A percentile compares a stretch with the other conserved stretches of the same genome.
Evolutionary conservation across 2,113 vertebrate genomes (phyloP).

Genomic region (Bambusicola thoracicus): DNA sequence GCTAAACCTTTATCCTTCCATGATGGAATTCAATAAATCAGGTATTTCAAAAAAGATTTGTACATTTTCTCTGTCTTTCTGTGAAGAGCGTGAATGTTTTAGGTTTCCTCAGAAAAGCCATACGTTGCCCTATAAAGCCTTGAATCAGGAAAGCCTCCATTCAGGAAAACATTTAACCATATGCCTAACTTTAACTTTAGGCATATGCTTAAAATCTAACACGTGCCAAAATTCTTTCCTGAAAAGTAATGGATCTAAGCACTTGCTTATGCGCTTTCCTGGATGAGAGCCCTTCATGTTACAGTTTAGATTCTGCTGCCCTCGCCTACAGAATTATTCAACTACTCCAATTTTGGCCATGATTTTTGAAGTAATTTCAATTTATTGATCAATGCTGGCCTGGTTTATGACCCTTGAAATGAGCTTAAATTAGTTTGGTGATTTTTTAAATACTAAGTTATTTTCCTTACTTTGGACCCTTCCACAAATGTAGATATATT

Average conservation of each 20-base stretch:
- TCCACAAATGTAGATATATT: background rate
- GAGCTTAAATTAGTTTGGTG: background rate
- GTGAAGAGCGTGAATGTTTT: slow-evolving; percentile 27
- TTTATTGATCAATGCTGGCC: background rate
- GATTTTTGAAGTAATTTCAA: background rate
- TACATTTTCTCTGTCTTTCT: background rate
- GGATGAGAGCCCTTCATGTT: background rate
- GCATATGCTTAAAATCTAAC: slow-evolving; percentile 56
- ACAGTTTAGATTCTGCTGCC: background rate
- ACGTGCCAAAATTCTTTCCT: slow-evolving; percentile 22
- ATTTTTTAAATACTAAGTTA: background rate
- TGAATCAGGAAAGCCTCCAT: slow-evolving; percentile 25
- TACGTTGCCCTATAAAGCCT: slow-evolving; percentile 54
- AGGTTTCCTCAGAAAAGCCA: slow-evolving; percentile 52
- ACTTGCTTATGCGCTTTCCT: slow-evolving; percentile 32
- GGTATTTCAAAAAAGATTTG: slow-evolving; percentile 13
- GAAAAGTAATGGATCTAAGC: slow-evolving; percentile 32
- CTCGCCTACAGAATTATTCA: background rate
- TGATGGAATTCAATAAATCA: background rate
- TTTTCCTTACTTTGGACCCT: background rate
- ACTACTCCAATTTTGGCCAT: background rate
- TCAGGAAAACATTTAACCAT: slow-evolving; percentile 62
- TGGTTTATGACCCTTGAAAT: background rate
- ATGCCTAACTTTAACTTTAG: slow-evolving; percentile 58
- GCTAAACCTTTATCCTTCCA: background rate